Percentiles rank a stretch among this genome's conserved stretches.
phyloP scores from a whole-genome alignment of 53 echinoderm and acorn worm genomes.

The Crossaster papposus region DNA sequence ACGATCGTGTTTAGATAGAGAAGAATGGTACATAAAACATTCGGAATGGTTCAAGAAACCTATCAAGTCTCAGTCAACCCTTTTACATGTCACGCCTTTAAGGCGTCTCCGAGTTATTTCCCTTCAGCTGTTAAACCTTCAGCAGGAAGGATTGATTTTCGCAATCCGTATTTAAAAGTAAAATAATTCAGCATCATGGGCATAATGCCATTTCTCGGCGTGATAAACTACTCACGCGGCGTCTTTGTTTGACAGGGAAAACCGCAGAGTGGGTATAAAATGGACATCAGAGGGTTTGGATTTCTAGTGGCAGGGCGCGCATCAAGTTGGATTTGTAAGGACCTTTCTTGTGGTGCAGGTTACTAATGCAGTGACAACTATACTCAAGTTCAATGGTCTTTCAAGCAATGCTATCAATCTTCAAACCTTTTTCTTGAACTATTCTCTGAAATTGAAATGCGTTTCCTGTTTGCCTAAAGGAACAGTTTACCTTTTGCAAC shows the following conservation, averaged over 20 bases:
- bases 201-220: background rate
- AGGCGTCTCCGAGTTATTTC: slow-evolving; percentile 13
- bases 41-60: background rate
- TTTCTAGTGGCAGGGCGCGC: background rate
- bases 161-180: background rate
- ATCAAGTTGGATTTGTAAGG: background rate
- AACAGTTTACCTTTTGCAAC: too few relatives aligned
- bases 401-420: background rate
- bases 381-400: background rate
- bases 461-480: background rate
- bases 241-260: slow-evolving; percentile 12
- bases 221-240: slow-evolving; percentile 23
- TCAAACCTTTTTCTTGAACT: background rate
- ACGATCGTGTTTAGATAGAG: slow-evolving; percentile 1
- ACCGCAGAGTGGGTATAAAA: background rate
- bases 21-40: background rate
- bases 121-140: background rate
- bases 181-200: background rate
- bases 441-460: background rate
- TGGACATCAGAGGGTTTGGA: background rate
- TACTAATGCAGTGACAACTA: background rate
- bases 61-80: background rate
- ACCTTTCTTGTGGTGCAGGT: background rate
- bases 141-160: background rate
- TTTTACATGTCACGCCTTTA: slow-evolving; percentile 40